These are phyloP conservation scores for Laticauda laticaudata DNA, from an alignment of 2,113 vertebrate species.

Conservation along the genomic window DNA sequence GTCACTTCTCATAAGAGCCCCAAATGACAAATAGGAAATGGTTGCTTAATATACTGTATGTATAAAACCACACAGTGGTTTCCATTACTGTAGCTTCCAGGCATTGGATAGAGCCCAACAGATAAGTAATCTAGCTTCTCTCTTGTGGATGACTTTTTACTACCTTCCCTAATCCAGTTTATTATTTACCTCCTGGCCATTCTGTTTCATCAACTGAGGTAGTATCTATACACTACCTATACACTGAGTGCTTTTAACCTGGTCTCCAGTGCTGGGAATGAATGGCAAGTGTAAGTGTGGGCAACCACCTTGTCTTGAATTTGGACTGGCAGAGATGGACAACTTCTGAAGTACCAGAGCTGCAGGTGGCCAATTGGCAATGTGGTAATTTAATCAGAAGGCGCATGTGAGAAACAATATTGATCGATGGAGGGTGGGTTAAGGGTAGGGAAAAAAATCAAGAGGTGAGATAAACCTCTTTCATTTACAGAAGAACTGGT, in stretches of 20 bases:
- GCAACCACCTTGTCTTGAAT: neutral
- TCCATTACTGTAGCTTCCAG: neutral
- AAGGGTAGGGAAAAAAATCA: neutral
- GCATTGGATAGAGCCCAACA: neutral
- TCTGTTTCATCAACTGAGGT: neutral
- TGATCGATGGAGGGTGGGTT: neutral
- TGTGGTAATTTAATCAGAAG: neutral
- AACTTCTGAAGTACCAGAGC: neutral
- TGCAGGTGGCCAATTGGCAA: neutral
- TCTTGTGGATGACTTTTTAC: neutral
- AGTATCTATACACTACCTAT: neutral
- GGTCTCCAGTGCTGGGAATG: neutral
- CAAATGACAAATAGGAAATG: constrained; percentile 1
- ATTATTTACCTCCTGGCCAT: neutral
- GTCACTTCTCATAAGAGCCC: neutral
- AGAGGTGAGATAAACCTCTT: neutral
- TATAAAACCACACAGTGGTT: constrained; percentile 26
- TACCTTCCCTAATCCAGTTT: neutral
- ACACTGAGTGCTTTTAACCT: too few relatives aligned
- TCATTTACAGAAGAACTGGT: neutral
- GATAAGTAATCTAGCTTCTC: neutral
- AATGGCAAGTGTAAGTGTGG: neutral
- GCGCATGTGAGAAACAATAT: neutral
- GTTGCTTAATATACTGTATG: neutral
- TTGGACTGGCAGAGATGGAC: neutral